Evolutionary conservation across 2,113 vertebrate species (phyloP).

Genomic region (Oryzias melastigma): DNA sequence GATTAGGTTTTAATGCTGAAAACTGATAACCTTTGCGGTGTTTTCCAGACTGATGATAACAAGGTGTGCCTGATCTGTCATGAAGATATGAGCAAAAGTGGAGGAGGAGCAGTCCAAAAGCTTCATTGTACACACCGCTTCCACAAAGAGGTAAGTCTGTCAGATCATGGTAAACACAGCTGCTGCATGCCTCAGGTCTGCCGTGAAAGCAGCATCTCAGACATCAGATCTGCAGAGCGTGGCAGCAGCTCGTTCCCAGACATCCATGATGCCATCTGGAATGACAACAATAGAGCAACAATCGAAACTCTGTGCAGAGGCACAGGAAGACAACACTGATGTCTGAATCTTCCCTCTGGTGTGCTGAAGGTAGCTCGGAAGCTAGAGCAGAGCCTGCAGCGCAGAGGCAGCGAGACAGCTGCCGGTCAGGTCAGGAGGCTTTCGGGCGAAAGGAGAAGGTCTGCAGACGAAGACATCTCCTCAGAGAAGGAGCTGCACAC

Average conservation of each 20-base stretch:
- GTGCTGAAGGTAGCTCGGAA: conserved; percentile 51
- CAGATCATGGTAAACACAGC: background rate
- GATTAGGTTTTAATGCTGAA: background rate
- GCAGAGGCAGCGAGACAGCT: conserved; percentile 53
- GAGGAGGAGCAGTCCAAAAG: conserved; percentile 50
- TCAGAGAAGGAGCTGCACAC: conserved; percentile 40
- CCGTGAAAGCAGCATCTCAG: conserved; percentile 30
- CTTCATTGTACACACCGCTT: conserved; percentile 67
- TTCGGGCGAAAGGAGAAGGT: conserved; percentile 57
- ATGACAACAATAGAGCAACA: conserved; percentile 16
- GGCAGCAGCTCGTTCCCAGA: conserved; percentile 5
- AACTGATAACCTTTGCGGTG: background rate
- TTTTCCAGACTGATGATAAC: conserved; percentile 55
- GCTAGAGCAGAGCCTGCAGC: conserved; percentile 37
- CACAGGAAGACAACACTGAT: conserved; percentile 11
- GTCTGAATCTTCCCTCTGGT: conserved; percentile 38
- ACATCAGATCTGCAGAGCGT: conserved; percentile 28
- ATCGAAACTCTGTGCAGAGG: conserved; percentile 11
- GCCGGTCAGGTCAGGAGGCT: conserved; percentile 33
- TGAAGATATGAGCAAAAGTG: conserved; percentile 52
- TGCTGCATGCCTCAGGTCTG: conserved; percentile 3
- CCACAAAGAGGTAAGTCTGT: conserved; percentile 70
- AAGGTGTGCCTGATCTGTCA: conserved; percentile 67
- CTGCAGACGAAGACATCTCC: conserved; percentile 50
- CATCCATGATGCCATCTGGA: conserved; percentile 26